These are phyloP conservation scores for Desmodus rotundus DNA, from an alignment of 2,113 vertebrate species.

Conservation along the genomic window DNA sequence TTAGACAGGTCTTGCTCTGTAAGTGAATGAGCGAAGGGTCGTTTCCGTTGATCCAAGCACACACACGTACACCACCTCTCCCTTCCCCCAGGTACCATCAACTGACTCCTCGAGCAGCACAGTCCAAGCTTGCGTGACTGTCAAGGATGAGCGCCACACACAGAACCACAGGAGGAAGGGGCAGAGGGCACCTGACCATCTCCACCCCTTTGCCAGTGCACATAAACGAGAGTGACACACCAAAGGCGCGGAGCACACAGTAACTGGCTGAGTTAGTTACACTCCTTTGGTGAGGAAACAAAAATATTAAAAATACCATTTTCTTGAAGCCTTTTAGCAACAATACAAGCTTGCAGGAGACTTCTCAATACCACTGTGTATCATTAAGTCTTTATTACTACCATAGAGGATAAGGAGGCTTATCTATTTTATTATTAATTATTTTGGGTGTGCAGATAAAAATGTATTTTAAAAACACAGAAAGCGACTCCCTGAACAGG, in stretches of 20 bases:
- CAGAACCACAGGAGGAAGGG: not conserved
- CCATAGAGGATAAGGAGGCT: not conserved
- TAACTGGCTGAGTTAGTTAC: not conserved
- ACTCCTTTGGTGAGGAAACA: not conserved
- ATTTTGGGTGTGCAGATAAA: not conserved
- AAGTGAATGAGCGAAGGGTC: not conserved
- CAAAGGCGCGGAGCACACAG: not conserved
- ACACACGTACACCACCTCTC: accelerated
- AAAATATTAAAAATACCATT: not conserved
- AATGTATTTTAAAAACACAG: constrained; percentile 31
- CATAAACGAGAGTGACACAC: not conserved
- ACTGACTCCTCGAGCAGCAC: not conserved
- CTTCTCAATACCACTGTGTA: constrained; percentile 15
- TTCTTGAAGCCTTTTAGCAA: not conserved
- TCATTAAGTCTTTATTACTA: constrained; percentile 22
- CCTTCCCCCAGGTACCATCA: not conserved
- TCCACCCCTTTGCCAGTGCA: not conserved
- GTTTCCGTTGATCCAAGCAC: not conserved
- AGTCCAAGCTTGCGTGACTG: not conserved
- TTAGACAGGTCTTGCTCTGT: not conserved
- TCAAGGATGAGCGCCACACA: not conserved
- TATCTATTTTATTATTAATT: constrained; percentile 25
- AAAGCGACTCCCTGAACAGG: not conserved
- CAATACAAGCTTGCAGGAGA: not conserved
- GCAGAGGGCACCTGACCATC: not conserved